Evolutionary conservation across 2,797 vertebrate genomes (phyloP).

Genomic region (Euphonia xanthogaster): DNA sequence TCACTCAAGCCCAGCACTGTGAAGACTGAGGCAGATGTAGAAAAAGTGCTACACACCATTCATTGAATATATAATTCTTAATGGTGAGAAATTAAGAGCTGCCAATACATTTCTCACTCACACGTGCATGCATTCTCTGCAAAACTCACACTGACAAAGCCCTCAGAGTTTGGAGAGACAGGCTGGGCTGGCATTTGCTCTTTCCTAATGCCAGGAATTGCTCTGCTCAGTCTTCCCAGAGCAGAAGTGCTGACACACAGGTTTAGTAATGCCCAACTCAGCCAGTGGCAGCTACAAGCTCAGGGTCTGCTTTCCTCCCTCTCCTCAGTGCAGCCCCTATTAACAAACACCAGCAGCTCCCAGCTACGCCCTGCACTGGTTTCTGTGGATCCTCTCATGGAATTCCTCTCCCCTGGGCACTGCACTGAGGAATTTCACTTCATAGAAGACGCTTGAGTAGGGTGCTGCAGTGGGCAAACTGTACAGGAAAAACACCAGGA

Average conservation of each 20-base stretch:
- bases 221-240: neutral
- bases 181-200: neutral
- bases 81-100: neutral
- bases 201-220: neutral
- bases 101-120: neutral
- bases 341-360: neutral
- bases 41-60: neutral
- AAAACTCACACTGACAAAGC: neutral
- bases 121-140: accelerated
- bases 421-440: neutral
- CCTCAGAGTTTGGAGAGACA: neutral
- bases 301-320: accelerated
- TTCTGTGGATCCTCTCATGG: neutral
- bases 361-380: neutral
- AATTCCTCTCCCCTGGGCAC: neutral
- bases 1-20: neutral
- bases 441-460: neutral
- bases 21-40: neutral
- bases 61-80: neutral
- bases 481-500: neutral
- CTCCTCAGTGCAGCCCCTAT: neutral
- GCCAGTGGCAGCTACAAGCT: neutral
- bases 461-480: neutral
- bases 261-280: neutral
- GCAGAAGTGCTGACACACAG: neutral